These are phyloP conservation scores for Pseudoatta argentina DNA, from an alignment of 1,140 invertebrate genomes.

Conservation along the genomic window DNA sequence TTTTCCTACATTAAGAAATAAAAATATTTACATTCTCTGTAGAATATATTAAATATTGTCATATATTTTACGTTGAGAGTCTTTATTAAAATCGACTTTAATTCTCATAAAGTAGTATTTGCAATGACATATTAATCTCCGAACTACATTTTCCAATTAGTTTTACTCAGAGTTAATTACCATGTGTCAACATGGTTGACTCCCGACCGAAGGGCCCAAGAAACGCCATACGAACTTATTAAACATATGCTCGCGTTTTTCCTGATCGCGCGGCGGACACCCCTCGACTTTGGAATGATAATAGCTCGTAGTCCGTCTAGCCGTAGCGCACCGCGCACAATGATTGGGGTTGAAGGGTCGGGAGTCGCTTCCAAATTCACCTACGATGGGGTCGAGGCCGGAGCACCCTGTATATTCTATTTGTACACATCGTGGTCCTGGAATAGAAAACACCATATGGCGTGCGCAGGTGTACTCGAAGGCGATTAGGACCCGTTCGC, in stretches of 20 bases:
- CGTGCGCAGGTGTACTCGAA: conserved; percentile 84
- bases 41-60: background rate
- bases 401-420: conserved; percentile 60
- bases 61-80: background rate
- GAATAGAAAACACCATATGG: conserved; percentile 86
- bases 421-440: conserved; percentile 65
- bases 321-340: conserved; percentile 67
- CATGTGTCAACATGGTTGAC: conserved; percentile 74
- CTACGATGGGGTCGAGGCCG: conserved; percentile 76
- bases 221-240: conserved; percentile 80
- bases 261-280: conserved; percentile 69
- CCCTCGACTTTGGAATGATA: conserved; percentile 84
- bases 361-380: conserved; percentile 77
- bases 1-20: background rate
- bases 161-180: conserved; percentile 72
- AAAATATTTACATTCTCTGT: background rate
- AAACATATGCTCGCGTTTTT: conserved; percentile 82
- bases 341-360: conserved; percentile 70
- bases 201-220: conserved; percentile 35
- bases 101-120: conserved; percentile 19
- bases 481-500: conserved; percentile 84
- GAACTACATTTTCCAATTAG: conserved; percentile 67
- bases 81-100: background rate
- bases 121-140: conserved; percentile 36
- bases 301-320: conserved; percentile 85